These are phyloP conservation scores for Julus scanicus DNA, from an alignment of 2,888 invertebrate genomes.

Conservation along the genomic window DNA sequence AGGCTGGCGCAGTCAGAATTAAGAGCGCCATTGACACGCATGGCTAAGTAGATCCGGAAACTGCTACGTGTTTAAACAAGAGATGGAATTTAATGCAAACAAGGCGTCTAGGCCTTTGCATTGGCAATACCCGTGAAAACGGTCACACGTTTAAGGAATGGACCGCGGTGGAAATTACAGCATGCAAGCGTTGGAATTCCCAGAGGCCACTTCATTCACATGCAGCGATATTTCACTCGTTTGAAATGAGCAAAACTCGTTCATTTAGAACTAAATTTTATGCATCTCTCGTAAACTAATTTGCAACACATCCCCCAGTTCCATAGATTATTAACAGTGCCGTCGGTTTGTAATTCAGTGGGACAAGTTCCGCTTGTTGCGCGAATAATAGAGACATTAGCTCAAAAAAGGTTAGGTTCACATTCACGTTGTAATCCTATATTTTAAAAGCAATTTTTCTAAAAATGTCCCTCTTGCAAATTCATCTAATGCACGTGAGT, in stretches of 20 bases:
- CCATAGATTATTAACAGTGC: background rate
- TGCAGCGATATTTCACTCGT: slow-evolving; percentile 10
- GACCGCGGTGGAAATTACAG: background rate
- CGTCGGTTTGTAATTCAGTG: background rate
- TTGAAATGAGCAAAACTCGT: slow-evolving; percentile 15
- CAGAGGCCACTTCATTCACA: background rate
- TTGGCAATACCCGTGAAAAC: background rate
- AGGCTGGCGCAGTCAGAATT: slow-evolving; percentile 33
- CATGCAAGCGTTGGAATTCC: background rate
- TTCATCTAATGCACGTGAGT: background rate
- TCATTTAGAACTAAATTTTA: slow-evolving; percentile 28
- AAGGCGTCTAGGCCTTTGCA: background rate
- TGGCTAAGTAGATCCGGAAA: slow-evolving; percentile 33
- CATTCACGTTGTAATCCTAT: background rate
- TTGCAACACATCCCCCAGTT: background rate
- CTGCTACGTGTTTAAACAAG: slow-evolving; percentile 20
- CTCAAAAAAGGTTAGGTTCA: background rate
- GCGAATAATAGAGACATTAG: background rate
- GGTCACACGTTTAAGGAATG: slow-evolving; percentile 12
- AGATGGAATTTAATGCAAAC: slow-evolving; percentile 3
- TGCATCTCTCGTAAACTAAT: slow-evolving; percentile 26
- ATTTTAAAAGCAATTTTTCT: slow-evolving; percentile 14
- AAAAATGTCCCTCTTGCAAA: background rate
- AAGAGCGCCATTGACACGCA: slow-evolving; percentile 33
- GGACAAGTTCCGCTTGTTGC: background rate